Evolutionary conservation across 1,140 invertebrate species (phyloP), one percentile per base, ranked within the genome.

Genomic region (Bombus polaris): DNA sequence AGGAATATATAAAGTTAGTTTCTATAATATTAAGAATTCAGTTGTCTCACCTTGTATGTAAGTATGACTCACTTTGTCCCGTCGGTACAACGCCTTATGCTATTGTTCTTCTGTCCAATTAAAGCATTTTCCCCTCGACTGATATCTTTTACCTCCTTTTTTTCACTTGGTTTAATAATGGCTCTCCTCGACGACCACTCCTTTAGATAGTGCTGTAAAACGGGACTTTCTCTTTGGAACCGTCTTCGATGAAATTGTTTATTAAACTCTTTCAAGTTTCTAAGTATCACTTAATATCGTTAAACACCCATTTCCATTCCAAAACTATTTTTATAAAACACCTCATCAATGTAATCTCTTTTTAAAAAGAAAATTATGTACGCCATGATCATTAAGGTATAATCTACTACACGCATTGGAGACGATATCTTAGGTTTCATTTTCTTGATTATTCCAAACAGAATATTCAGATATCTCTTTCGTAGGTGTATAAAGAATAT

Each of bases 91-190:
- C 47, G 59, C 68, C 59, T 85, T 47, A 22, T 42, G 35, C 76
- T 77, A 85, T 85, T 85, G 75, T 85, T 85, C 76, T 59, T 73
- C 25, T 39, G 76, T 57, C 57, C 76, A 85, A 85, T 85, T 85
- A 80, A 85, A 70, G 25, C 32, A 70, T 70, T 78, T 80, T 47
- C 65, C 28, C 75, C 28, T 37, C 25, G 25, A 13, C 28, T 32
- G 59, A 25, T n/a, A 65, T 68, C 10, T 39, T 39, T 70, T 70
- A 12, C 25, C 42, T 37, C 22, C 32, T 59, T 72, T 72, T 53
- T 35, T 53, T 25, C 13, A 13, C 32, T 25, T 28, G 25, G 6
- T 47, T 72, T 28, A 72, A 80, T 62, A 35, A 59, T 22, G 25
- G 25, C 35, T 72, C 71, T 70, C 83, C 62, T 66, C 8, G 18